Base-by-base conservation (phyloP, 2,113 vertebrate genomes). In the Pachycephala philippinensis region DNA sequence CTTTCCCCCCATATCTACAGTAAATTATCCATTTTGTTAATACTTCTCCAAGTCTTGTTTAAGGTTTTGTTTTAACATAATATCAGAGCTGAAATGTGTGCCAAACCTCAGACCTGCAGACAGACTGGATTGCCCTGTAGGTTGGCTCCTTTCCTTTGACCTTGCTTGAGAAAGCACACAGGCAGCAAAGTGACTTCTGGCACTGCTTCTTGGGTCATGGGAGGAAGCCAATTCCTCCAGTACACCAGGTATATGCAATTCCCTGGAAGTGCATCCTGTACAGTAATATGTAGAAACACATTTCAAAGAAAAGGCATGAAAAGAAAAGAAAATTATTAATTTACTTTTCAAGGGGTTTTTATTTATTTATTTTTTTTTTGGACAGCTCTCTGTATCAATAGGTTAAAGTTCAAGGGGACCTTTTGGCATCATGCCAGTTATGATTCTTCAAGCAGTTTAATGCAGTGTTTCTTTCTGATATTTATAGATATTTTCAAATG, bases 111-210 rank as follows among this genome's bases (percentile, higher is more conserved):
- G 66, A 74, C 30, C 23, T 86, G 68, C 86, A 70, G 54, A 42
- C 19, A 44, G 50, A 9, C 9, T 54, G 59, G 42, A 17, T 66
- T 88, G 50, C 33, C 66, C 45, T 69, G 45, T 49, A 59, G 26
- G 28, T 28, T 88, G 71, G 39, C 68, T 92, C 39, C 47, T 90
- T 86, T 90, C 45, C 54, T 86, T 61, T 93, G 64, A 81, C 72
- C 39, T 81, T 12, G 2, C 31, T 77, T 70, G 66, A 65, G 68
- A 70, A 80, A 49, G 15, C 63, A 39, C 22, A 6, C 57, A n/a
- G 63, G 75, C 66, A 91, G 40, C 61, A 92, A 57, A 80, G 35
- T 7, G 17, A 18, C 56, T 89, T 74, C 42, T 90, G 79, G 59
- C 79, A 63, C 44, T 30, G 21, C 31, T 91, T 72, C n/a, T 49